These are phyloP conservation scores for Drosophila santomea DNA, from an alignment of 1,140 invertebrate genomes.

Conservation along the genomic window DNA sequence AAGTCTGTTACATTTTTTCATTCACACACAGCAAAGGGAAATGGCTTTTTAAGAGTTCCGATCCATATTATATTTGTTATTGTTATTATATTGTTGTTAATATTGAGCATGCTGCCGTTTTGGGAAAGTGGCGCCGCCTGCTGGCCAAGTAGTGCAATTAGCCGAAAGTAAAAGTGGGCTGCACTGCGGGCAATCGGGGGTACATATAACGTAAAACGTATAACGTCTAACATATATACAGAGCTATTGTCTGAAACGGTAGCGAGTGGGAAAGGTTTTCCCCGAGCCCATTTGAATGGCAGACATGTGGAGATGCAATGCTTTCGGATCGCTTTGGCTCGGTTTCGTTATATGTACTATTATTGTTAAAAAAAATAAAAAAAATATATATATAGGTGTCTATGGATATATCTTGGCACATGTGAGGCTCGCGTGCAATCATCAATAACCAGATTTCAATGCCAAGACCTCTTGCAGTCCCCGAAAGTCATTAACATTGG, in stretches of 20 bases:
- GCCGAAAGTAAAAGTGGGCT: slow-evolving; percentile 74
- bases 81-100: slow-evolving; percentile 42
- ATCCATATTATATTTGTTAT: no score
- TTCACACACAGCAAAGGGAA: slow-evolving; percentile 26
- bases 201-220: slow-evolving; percentile 2
- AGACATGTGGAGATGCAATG: slow-evolving; percentile 33
- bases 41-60: slow-evolving; percentile 22
- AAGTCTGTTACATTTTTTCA: neutral
- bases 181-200: slow-evolving; percentile 19
- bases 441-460: slow-evolving; percentile 52
- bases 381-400: neutral
- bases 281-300: slow-evolving; percentile 41
- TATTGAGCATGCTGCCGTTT: slow-evolving; percentile 20
- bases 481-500: slow-evolving; percentile 36
- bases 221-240: neutral
- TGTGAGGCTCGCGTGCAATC: slow-evolving; percentile 39
- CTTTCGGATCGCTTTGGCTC: slow-evolving; percentile 15
- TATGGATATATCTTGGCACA: slow-evolving; percentile 11
- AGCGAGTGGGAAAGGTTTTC: slow-evolving; percentile 52
- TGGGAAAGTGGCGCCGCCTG: slow-evolving; percentile 65
- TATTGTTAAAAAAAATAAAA: no score
- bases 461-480: slow-evolving; percentile 37
- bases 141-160: slow-evolving; percentile 74
- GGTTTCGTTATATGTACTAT: neutral
- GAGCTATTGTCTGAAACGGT: slow-evolving; percentile 44